Percentiles rank a stretch among this genome's conserved stretches.
These are phyloP conservation scores for Taxidea taxus DNA, from an alignment of 2,113 vertebrate species.

Conservation along the genomic window DNA sequence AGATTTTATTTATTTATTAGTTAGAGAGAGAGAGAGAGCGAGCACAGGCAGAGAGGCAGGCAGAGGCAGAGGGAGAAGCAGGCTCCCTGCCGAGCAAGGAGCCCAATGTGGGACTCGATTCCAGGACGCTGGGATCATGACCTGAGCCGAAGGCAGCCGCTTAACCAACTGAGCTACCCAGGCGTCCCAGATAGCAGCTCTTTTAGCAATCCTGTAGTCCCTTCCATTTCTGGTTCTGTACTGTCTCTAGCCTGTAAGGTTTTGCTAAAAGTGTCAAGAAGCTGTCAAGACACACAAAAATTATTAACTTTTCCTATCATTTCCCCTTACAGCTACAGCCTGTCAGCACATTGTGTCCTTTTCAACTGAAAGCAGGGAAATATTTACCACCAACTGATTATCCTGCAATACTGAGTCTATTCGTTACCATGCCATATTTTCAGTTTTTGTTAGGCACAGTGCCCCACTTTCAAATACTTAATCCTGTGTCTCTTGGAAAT, in stretches of 20 bases:
- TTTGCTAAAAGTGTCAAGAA: slow-evolving; percentile 15
- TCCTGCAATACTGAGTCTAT: neutral
- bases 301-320: neutral
- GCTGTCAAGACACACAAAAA: neutral
- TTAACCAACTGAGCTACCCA: too few relatives aligned
- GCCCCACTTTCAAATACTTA: neutral
- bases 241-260: neutral
- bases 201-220: neutral
- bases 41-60: too few relatives aligned
- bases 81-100: too few relatives aligned
- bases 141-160: too few relatives aligned
- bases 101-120: too few relatives aligned
- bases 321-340: neutral
- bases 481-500: neutral
- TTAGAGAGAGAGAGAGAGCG: too few relatives aligned
- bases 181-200: neutral
- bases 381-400: neutral
- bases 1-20: too few relatives aligned
- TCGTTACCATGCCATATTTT: neutral
- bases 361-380: neutral
- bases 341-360: neutral
- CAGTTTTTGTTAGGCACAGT: neutral
- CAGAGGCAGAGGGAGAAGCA: too few relatives aligned
- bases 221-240: neutral
- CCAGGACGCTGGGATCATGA: too few relatives aligned